Percentiles rank a stretch among this genome's conserved stretches.
Conservation (phyloP, 2,888 invertebrate genomes). For the Scaptomyza parva region DNA sequence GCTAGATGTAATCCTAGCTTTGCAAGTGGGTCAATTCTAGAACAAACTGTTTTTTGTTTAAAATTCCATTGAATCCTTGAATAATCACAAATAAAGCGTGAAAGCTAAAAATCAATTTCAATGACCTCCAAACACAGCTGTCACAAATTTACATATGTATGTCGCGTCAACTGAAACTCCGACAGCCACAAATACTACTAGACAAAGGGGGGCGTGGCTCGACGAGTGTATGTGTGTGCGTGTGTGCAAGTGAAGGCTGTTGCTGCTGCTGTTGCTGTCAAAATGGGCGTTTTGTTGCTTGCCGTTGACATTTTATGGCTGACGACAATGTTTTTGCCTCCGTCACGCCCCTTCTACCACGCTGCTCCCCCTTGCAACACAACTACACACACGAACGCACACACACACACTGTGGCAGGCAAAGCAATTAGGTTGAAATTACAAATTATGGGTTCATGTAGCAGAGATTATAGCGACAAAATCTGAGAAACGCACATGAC, state of each 20-base stretch:
- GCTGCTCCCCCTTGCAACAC: background rate
- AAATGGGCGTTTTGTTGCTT: constrained; percentile 76
- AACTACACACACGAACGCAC: background rate
- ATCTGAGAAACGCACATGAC: constrained; percentile 64
- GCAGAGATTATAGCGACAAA: constrained; percentile 79
- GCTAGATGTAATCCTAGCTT: background rate
- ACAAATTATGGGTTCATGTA: constrained; percentile 81
- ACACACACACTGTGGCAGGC: constrained; percentile 18
- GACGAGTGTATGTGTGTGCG: constrained; percentile 14
- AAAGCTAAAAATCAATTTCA: constrained; percentile 61
- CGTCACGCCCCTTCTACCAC: constrained; percentile 21
- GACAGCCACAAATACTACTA: constrained; percentile 42
- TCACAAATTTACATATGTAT: constrained; percentile 73
- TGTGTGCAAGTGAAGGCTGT: constrained; percentile 47
- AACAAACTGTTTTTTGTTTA: background rate
- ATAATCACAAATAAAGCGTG: constrained; percentile 1
- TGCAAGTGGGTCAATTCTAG: background rate
- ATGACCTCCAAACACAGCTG: constrained; percentile 67
- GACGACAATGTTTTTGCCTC: constrained; percentile 69
- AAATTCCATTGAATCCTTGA: constrained; percentile 3
- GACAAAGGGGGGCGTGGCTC: constrained; percentile 56
- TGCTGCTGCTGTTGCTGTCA: constrained; percentile 32
- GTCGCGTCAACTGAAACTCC: constrained; percentile 50
- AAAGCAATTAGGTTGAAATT: constrained; percentile 82
- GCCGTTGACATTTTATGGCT: constrained; percentile 74